Conservation (phyloP, 2,113 vertebrate species). For the Perca fluviatilis region DNA sequence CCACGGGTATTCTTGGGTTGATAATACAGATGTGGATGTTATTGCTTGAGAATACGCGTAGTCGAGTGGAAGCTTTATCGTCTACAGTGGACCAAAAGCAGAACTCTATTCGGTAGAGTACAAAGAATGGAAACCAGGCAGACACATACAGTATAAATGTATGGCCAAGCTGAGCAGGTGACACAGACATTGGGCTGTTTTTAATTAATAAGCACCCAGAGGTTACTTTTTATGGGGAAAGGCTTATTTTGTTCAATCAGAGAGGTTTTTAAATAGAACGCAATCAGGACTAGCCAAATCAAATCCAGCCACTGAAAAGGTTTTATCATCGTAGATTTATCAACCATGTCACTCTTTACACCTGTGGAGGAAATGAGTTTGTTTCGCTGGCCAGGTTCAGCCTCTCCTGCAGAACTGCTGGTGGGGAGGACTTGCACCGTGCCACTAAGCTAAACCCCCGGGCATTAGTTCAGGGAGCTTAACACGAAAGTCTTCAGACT, state of each 20-base stretch:
- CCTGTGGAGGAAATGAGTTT: constrained; percentile 74
- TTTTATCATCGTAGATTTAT: constrained; percentile 67
- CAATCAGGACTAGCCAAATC: constrained; percentile 57
- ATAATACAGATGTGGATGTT: constrained; percentile 87
- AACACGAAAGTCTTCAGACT: constrained; percentile 66
- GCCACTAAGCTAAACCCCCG: constrained; percentile 61
- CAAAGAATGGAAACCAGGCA: constrained; percentile 22
- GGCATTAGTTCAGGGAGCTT: constrained; percentile 77
- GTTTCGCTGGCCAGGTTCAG: constrained; percentile 50
- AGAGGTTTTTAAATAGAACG: constrained; percentile 53
- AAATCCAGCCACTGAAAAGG: constrained; percentile 59
- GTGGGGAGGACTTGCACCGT: constrained; percentile 43
- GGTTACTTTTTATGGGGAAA: constrained; percentile 47
- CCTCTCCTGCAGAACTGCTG: constrained; percentile 46
- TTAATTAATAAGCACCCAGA: constrained; percentile 50
- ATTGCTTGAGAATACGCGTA: constrained; percentile 90
- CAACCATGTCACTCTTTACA: constrained; percentile 63
- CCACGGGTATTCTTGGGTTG: constrained; percentile 85
- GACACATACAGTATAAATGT: constrained; percentile 20
- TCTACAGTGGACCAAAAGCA: constrained; percentile 61
- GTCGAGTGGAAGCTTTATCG: constrained; percentile 82
- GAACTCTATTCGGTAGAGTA: constrained; percentile 3
- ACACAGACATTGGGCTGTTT: constrained; percentile 23
- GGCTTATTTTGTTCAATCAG: constrained; percentile 57
- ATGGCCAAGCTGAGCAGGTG: constrained; percentile 24